A percentile compares a stretch with the other conserved stretches of the same genome.
These are phyloP conservation scores for Scotopteryx bipunctaria DNA, from an alignment of 2,888 invertebrate genomes.

Conservation along the genomic window DNA sequence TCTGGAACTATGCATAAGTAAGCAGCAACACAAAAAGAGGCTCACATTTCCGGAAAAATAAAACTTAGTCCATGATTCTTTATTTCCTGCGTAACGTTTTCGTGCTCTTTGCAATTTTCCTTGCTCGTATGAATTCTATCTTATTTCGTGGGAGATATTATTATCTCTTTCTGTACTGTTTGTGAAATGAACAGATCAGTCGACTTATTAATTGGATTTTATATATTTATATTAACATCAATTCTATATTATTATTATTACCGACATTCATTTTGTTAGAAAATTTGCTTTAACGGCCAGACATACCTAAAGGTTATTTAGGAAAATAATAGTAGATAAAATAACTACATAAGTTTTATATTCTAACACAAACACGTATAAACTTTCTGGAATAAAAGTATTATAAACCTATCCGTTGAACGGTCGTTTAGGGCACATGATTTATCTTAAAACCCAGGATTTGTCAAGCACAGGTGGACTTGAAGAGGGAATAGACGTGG, in stretches of 20 bases:
- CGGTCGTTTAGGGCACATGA: constrained; percentile 33
- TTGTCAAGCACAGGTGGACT: constrained; percentile 41
- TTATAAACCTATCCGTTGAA: constrained; percentile 29
- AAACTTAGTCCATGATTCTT: constrained; percentile 47
- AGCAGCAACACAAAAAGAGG: constrained; percentile 62
- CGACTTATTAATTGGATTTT: too few species aligned
- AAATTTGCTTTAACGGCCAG: too few species aligned
- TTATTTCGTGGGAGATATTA: constrained; percentile 25
- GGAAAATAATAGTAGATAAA: background rate
- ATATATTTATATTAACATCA: too few species aligned
- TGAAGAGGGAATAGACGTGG: constrained; percentile 32
- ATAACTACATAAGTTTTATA: background rate
- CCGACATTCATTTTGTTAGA: too few species aligned
- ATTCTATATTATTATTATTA: too few species aligned
- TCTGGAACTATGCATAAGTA: constrained; percentile 79
- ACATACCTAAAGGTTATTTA: too few species aligned
- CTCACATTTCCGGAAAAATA: constrained; percentile 53
- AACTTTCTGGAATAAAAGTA: constrained; percentile 20
- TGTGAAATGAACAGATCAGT: background rate
- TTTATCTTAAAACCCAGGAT: constrained; percentile 38
- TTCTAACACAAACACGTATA: background rate
- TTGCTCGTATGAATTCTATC: constrained; percentile 32
- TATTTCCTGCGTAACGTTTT: constrained; percentile 40
- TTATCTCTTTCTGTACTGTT: constrained; percentile 21
- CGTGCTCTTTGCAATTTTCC: constrained; percentile 38